Conservation (phyloP, 2,113 vertebrate genomes). For the Nothocercus julius region DNA sequence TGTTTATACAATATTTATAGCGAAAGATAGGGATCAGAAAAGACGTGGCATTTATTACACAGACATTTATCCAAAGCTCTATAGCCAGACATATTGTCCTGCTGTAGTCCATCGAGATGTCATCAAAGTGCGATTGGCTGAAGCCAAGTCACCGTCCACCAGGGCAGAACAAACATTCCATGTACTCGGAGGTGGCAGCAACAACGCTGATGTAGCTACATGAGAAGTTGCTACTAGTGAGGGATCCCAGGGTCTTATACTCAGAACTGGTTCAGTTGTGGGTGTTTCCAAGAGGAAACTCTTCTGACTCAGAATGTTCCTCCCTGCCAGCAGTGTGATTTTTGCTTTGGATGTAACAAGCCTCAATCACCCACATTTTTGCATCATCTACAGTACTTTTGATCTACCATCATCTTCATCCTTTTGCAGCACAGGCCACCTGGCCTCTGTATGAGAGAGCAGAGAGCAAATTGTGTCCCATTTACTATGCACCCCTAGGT, state of each 20-base stretch:
- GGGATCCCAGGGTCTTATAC: not conserved
- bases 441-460: rapidly evolving
- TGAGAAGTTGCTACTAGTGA: not conserved
- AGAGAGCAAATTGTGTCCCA: not conserved
- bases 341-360: not conserved
- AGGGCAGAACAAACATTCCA: not conserved
- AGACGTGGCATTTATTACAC: not conserved
- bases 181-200: not conserved
- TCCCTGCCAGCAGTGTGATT: rapidly evolving
- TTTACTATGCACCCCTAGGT: not conserved
- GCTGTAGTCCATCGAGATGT: not conserved
- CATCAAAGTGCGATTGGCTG: not conserved
- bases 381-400: too few species aligned
- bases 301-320: not conserved
- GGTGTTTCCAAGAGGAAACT: not conserved
- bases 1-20: not conserved
- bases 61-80: not conserved
- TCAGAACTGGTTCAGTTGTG: not conserved
- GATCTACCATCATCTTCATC: too few species aligned
- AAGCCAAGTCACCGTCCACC: not conserved
- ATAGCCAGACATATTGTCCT: rapidly evolving
- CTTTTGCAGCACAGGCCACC: rapidly evolving
- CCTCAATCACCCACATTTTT: not conserved
- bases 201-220: not conserved
- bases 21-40: not conserved